Conservation (phyloP, 2,113 vertebrate genomes). For the Charadrius vociferus region DNA sequence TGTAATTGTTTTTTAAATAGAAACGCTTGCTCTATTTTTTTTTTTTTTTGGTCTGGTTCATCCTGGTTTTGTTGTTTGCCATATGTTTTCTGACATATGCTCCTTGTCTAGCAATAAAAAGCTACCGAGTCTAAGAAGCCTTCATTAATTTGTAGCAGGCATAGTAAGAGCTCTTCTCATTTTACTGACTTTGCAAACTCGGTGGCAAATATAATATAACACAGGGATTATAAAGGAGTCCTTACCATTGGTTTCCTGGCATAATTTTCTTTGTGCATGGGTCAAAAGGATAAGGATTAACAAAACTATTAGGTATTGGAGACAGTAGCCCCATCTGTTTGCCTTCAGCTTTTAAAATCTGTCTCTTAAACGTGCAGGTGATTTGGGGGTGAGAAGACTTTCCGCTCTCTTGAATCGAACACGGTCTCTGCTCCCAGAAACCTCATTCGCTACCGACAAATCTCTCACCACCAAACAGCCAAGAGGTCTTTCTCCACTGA, state of each 20-base stretch:
- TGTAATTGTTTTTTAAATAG: constrained; percentile 64
- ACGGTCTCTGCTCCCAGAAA: neutral
- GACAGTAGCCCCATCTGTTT: neutral
- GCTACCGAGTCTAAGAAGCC: neutral
- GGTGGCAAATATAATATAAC: neutral
- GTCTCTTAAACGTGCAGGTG: neutral
- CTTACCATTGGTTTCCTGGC: neutral
- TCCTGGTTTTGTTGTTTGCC: constrained; percentile 22
- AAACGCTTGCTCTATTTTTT: constrained; percentile 2
- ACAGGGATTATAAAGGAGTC: constrained; percentile 11
- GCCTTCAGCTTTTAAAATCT: neutral
- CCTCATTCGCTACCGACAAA: neutral
- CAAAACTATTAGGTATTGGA: neutral
- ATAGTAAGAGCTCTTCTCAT: neutral
- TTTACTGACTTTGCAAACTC: neutral
- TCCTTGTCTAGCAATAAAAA: constrained; percentile 25
- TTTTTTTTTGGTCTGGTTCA: neutral
- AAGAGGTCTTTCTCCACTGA: neutral
- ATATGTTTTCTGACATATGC: constrained; percentile 32
- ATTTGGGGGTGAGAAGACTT: neutral
- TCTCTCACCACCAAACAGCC: neutral
- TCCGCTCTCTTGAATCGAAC: neutral
- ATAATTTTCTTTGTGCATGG: neutral
- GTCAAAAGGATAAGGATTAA: constrained; percentile 26
- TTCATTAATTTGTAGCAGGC: neutral